These are phyloP conservation scores for Linepithema humile DNA, from an alignment of 1,140 invertebrate genomes.

Conservation along the genomic window DNA sequence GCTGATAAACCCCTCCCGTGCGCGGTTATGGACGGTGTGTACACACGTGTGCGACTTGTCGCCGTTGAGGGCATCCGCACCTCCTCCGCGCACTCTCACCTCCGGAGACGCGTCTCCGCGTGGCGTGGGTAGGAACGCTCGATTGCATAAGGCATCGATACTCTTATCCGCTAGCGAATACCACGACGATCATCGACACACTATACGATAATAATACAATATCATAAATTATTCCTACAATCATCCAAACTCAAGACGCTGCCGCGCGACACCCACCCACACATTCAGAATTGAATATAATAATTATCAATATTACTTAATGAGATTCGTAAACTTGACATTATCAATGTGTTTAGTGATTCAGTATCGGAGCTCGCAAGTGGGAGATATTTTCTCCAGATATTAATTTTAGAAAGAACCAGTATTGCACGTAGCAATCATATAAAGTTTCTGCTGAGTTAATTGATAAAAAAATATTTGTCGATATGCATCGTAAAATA, in stretches of 20 bases:
- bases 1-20: constrained; percentile 75
- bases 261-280: no score
- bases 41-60: constrained; percentile 48
- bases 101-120: not conserved
- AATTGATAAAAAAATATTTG: not conserved
- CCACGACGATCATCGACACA: not conserved
- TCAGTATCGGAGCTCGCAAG: not conserved
- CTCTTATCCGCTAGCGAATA: not conserved
- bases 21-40: constrained; percentile 28
- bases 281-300: not conserved
- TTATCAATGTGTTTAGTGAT: not conserved
- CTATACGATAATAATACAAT: not conserved
- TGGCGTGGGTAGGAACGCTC: not conserved
- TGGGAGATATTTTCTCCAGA: not conserved
- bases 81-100: constrained; percentile 49
- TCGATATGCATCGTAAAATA: no score
- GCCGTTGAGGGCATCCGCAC: constrained; percentile 52
- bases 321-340: not conserved
- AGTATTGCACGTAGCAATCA: not conserved
- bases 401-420: not conserved
- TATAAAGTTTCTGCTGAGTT: not conserved
- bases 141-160: not conserved
- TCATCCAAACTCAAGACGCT: no score
- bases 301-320: not conserved
- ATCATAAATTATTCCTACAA: not conserved